These are phyloP conservation scores for Apamea anceps DNA, from an alignment of 2,888 invertebrate genomes.

Conservation along the genomic window DNA sequence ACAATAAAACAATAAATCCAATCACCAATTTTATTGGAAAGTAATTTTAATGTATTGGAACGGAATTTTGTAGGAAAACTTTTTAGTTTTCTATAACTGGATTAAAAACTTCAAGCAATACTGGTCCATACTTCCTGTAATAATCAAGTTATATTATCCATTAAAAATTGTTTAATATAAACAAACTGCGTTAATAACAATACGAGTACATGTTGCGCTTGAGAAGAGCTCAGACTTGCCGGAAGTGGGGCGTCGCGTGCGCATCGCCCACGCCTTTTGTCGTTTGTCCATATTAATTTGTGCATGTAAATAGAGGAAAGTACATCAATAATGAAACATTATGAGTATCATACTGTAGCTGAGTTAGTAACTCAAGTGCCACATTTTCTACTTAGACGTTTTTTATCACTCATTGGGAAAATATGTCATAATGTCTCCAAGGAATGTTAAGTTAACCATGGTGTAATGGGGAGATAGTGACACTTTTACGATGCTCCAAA, in stretches of 20 bases:
- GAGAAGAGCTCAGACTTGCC: conserved; percentile 77
- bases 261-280: conserved; percentile 69
- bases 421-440: conserved; percentile 34
- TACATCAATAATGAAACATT: conserved; percentile 56
- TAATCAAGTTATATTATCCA: conserved; percentile 5
- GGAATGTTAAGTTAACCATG: conserved; percentile 45
- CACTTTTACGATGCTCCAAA: conserved; percentile 72
- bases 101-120: conserved; percentile 2
- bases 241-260: conserved; percentile 80
- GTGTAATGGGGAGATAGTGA: conserved; percentile 60
- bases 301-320: conserved; percentile 76
- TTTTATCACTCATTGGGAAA: conserved; percentile 22
- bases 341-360: conserved; percentile 11
- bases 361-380: conserved; percentile 14
- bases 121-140: conserved; percentile 3
- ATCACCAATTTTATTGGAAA: conserved; percentile 13
- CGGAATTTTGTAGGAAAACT: neutral
- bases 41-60: conserved; percentile 7
- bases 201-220: conserved; percentile 72
- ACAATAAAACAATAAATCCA: conserved; percentile 26
- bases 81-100: neutral
- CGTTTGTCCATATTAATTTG: conserved; percentile 67
- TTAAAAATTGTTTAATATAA: conserved; percentile 17
- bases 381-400: conserved; percentile 25
- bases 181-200: conserved; percentile 47